Conservation (phyloP, 2,797 vertebrate genomes). For the Poecilia velifera region DNA sequence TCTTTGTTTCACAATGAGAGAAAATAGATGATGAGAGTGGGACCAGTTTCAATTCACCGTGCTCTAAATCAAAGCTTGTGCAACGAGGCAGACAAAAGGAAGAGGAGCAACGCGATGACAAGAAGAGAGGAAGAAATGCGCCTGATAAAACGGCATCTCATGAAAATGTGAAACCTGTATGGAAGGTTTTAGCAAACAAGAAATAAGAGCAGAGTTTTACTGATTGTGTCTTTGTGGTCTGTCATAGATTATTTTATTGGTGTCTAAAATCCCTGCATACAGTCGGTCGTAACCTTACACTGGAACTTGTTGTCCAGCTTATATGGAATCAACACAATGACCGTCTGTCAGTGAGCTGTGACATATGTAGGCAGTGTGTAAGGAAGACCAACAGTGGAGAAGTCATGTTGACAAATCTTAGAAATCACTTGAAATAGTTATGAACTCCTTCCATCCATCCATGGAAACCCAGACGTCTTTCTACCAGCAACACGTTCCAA, state of each 20-base stretch:
- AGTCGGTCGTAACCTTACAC: conserved; percentile 2
- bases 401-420: conserved; percentile 15
- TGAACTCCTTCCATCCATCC: neutral
- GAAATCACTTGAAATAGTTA: conserved; percentile 24
- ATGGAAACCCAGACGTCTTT: neutral
- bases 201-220: neutral
- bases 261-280: neutral
- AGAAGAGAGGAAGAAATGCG: neutral
- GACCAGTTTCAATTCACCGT: conserved; percentile 10
- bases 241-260: neutral
- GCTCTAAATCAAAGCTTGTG: conserved; percentile 15
- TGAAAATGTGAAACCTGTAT: neutral
- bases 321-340: conserved; percentile 21
- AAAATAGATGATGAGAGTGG: conserved; percentile 17
- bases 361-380: conserved; percentile 28
- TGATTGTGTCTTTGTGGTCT: neutral
- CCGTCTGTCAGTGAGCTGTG: conserved; percentile 8
- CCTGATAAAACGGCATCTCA: neutral
- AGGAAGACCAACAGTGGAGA: conserved; percentile 15
- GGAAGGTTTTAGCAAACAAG: neutral
- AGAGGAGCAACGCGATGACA: neutral
- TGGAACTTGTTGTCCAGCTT: conserved; percentile 14
- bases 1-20: conserved; percentile 13
- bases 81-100: conserved; percentile 13
- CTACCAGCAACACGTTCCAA: neutral